Evolutionary conservation across 2,113 vertebrate genomes (phyloP), one percentile per base, ranked within the genome.

Genomic region (Sinocyclocheilus rhinocerous): DNA sequence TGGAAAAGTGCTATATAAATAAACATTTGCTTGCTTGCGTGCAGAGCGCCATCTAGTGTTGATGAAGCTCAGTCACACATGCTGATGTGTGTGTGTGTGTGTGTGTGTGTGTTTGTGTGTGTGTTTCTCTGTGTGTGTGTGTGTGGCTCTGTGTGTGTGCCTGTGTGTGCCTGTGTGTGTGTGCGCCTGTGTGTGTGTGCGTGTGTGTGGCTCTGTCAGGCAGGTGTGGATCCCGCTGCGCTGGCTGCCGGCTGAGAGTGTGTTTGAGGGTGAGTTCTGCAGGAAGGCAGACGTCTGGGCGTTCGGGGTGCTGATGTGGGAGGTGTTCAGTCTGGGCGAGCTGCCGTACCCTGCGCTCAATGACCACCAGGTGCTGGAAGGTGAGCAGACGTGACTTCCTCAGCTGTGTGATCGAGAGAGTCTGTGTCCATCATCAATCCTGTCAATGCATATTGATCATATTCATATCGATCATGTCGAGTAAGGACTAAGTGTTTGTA

Each of bases 301-400:
- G 61, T 99, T 99, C 0, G 98, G 97, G 0, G 97, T 99, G 76
- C 92, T 99, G 72, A 97, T 99, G 97, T 99, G 98, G 98, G 98
- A 99, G 76, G 96, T 99, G 80, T 99, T 99, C 92, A 97, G 90
- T 1, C 96, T 95, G 0, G 98, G 97, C 15, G 97, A 99, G 90
- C 94, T 98, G 95, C 98, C 98, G 0, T 96, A 97, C 39, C 48
- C 90, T 12, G 93, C 95, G 4, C 94, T 97, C 89, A 94, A 91
- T 0, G 97, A 99, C 0, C 97, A 99, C 0, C 96, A 98, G 81
- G 96, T 98, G 48, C 94, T 99, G 82, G 95, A 97, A 95, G 97
- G 98, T 99, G 91, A 90, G 93, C 84, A 36, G 6, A n/a, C 2
- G 7, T 15, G 48, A 50, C 6, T 2, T 59, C 45, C 13, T 48